Percentiles rank a stretch among this genome's conserved stretches.
These are phyloP conservation scores for Diadumene lineata DNA, from an alignment of 92 coral and sea anemone species.

Conservation along the genomic window DNA sequence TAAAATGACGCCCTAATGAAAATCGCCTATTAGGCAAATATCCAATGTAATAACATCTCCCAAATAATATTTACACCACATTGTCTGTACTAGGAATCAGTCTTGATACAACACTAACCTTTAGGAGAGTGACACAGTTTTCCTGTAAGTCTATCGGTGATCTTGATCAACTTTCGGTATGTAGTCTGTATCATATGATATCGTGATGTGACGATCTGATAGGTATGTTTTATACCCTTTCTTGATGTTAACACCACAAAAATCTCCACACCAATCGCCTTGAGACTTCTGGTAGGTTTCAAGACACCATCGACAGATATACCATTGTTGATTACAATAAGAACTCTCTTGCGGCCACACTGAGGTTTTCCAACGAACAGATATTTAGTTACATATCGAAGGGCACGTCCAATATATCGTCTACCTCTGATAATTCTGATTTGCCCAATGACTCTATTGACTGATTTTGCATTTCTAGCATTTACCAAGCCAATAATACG, in stretches of 20 bases:
- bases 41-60: too few species aligned
- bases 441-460: constrained; percentile 28
- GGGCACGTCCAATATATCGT: constrained; percentile 50
- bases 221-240: constrained; percentile 9
- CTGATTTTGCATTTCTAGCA: constrained; percentile 1
- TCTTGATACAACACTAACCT: neutral
- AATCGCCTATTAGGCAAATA: too few species aligned
- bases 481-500: constrained; percentile 34
- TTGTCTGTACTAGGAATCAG: too few species aligned
- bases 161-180: constrained; percentile 13
- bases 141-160: constrained; percentile 30
- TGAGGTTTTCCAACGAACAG: constrained; percentile 65
- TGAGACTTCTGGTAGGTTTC: constrained; percentile 48
- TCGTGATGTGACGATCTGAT: constrained; percentile 46
- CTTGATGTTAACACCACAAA: constrained; percentile 52
- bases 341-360: constrained; percentile 69
- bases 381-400: constrained; percentile 35
- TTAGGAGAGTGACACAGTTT: constrained; percentile 51
- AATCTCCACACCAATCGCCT: constrained; percentile 55
- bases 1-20: too few species aligned
- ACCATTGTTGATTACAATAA: constrained; percentile 59
- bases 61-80: too few species aligned
- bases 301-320: constrained; percentile 55
- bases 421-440: constrained; percentile 28
- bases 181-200: constrained; percentile 44